phyloP scores from a whole-genome alignment of 2,888 invertebrate genomes.

The Opisthograptis luteolata region DNA sequence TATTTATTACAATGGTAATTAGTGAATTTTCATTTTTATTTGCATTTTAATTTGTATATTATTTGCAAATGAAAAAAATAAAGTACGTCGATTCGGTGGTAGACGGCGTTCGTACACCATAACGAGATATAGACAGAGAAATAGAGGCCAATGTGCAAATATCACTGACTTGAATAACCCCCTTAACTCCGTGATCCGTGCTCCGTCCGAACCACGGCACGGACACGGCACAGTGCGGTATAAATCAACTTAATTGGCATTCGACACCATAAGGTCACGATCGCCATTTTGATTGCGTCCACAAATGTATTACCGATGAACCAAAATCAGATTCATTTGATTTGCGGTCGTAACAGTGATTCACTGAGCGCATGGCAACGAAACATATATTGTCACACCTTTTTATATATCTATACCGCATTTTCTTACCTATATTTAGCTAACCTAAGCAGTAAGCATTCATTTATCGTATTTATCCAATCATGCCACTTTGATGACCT shows the following conservation, averaged over 20 bases:
- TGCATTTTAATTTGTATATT: no score
- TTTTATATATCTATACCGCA: slow-evolving; percentile 22
- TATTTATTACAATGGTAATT: no score
- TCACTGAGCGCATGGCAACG: slow-evolving; percentile 22
- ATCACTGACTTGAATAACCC: no score
- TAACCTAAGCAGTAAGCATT: neutral
- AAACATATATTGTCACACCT: slow-evolving; percentile 40
- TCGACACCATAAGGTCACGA: slow-evolving; percentile 40
- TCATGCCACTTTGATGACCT: no score
- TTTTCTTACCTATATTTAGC: slow-evolving; percentile 16
- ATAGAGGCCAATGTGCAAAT: no score
- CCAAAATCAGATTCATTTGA: slow-evolving; percentile 50
- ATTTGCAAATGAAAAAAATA: no score
- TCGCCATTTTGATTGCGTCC: slow-evolving; percentile 52
- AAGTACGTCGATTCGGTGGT: no score
- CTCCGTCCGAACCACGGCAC: no score
- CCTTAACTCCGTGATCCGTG: no score
- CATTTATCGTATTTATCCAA: neutral
- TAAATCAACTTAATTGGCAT: slow-evolving; percentile 40
- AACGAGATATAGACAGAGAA: no score
- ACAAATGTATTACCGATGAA: slow-evolving; percentile 50
- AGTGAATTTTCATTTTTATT: no score
- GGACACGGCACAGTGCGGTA: slow-evolving; percentile 19
- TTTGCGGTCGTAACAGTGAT: slow-evolving; percentile 45
- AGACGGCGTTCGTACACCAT: no score